Percentiles rank a stretch among this genome's conserved stretches.
Evolutionary conservation across 2,888 invertebrate species (phyloP).

Genomic region (Drosophila borborema): DNA sequence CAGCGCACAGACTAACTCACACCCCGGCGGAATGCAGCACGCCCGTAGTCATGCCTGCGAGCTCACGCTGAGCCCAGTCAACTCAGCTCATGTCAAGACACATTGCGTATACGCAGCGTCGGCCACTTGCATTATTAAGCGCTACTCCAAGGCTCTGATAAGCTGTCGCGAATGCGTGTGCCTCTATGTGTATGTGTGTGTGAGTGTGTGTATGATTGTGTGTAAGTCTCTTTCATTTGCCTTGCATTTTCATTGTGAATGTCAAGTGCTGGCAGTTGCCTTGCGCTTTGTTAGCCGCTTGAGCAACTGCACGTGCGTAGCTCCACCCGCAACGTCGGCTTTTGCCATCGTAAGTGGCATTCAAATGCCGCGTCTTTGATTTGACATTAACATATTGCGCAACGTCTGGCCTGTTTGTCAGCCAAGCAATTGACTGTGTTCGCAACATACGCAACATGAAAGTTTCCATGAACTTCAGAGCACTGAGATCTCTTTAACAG

Average conservation of each 20-base stretch:
- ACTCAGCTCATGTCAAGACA: slow-evolving; percentile 32
- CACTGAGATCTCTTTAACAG: background rate
- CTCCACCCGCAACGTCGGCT: slow-evolving; percentile 34
- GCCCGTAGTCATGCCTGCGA: background rate
- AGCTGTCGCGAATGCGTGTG: slow-evolving; percentile 58
- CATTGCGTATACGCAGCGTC: slow-evolving; percentile 78
- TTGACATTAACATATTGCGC: slow-evolving; percentile 60
- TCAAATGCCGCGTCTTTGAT: slow-evolving; percentile 68
- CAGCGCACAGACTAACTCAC: slow-evolving; percentile 66
- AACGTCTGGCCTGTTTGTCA: background rate
- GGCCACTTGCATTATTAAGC: slow-evolving; percentile 79
- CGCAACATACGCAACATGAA: slow-evolving; percentile 21
- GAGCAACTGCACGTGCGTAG: slow-evolving; percentile 34
- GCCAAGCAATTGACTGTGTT: slow-evolving; percentile 19
- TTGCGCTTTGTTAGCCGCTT: slow-evolving; percentile 62
- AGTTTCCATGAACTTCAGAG: slow-evolving; percentile 16
- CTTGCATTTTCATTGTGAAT: slow-evolving; percentile 72
- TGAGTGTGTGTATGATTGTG: slow-evolving; percentile 19
- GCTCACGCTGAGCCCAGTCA: slow-evolving; percentile 17
- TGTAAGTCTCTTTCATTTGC: slow-evolving; percentile 34
- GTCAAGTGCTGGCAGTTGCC: slow-evolving; percentile 74
- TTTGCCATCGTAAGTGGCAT: slow-evolving; percentile 72
- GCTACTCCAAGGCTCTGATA: slow-evolving; percentile 61
- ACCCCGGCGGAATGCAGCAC: slow-evolving; percentile 14
- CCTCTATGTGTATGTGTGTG: too few relatives aligned